phyloP scores from a whole-genome alignment of 2,888 invertebrate species.

The Atrina japonica region DNA sequence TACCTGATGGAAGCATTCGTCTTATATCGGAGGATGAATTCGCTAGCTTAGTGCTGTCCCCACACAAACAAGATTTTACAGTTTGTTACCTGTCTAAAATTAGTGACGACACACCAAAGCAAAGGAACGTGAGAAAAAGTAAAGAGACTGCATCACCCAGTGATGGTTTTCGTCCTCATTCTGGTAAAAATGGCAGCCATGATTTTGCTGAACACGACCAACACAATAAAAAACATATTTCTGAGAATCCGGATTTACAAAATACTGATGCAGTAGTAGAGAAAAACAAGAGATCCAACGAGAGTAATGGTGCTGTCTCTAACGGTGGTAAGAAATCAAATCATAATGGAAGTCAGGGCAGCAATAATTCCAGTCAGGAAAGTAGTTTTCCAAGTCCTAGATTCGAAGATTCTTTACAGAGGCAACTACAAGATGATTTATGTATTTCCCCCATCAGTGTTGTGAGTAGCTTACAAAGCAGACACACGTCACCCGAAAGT shows the following conservation, averaged over 20 bases:
- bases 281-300: too few species aligned
- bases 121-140: background rate
- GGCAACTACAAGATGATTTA: conserved; percentile 42
- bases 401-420: conserved; percentile 11
- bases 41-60: conserved; percentile 71
- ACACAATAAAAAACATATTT: background rate
- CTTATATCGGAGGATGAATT: conserved; percentile 71
- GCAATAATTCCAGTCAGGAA: background rate
- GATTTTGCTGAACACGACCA: background rate
- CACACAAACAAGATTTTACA: conserved; percentile 74
- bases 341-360: background rate
- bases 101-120: conserved; percentile 57
- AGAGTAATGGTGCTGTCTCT: background rate
- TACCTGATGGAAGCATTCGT: conserved; percentile 69
- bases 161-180: too few species aligned
- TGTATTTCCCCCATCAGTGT: conserved; percentile 62
- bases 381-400: conserved; percentile 3
- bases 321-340: background rate
- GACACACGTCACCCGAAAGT: conserved; percentile 50
- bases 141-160: too few species aligned
- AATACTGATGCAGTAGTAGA: background rate
- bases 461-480: conserved; percentile 48
- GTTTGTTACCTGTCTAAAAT: conserved; percentile 71
- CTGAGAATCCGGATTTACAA: background rate
- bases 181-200: too few species aligned